Conservation (phyloP, 2,113 vertebrate species). For the Colaptes auratus region DNA sequence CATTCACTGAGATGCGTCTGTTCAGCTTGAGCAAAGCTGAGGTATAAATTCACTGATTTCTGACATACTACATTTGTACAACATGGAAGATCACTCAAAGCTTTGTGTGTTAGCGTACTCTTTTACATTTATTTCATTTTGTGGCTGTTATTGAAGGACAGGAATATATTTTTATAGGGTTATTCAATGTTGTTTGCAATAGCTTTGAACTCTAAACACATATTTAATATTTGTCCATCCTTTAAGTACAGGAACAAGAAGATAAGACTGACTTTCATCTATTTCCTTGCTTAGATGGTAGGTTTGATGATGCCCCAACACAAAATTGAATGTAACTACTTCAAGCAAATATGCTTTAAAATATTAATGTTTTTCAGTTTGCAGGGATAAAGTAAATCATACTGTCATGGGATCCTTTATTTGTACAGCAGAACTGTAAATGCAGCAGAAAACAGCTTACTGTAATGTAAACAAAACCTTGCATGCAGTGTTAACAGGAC, state of each 20-base stretch:
- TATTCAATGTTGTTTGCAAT: conserved; percentile 12
- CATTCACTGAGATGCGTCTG: not conserved
- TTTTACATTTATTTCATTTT: not conserved
- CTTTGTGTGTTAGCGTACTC: not conserved
- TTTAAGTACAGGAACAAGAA: conserved; percentile 2
- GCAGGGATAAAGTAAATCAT: conserved; percentile 36
- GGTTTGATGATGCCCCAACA: not conserved
- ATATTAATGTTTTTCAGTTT: conserved; percentile 36
- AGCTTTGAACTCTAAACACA: conserved; percentile 4
- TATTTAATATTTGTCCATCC: conserved; percentile 29
- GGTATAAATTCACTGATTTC: not conserved
- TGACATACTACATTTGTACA: not conserved
- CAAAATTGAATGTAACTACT: conserved; percentile 1
- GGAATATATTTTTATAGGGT: not conserved
- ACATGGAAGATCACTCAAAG: not conserved
- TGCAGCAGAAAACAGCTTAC: conserved; percentile 76
- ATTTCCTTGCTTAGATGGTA: conserved; percentile 19
- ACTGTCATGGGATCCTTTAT: conserved; percentile 62
- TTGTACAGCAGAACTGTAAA: conserved; percentile 73
- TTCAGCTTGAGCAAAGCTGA: not conserved
- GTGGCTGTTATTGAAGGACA: not conserved
- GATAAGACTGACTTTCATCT: conserved; percentile 20
- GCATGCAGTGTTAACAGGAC: conserved; percentile 31
- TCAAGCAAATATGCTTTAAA: conserved; percentile 41
- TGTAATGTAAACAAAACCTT: conserved; percentile 75